Evolutionary conservation across 2,888 invertebrate species (phyloP), one percentile per base, ranked within the genome.

Genomic region (Ophraella communa): DNA sequence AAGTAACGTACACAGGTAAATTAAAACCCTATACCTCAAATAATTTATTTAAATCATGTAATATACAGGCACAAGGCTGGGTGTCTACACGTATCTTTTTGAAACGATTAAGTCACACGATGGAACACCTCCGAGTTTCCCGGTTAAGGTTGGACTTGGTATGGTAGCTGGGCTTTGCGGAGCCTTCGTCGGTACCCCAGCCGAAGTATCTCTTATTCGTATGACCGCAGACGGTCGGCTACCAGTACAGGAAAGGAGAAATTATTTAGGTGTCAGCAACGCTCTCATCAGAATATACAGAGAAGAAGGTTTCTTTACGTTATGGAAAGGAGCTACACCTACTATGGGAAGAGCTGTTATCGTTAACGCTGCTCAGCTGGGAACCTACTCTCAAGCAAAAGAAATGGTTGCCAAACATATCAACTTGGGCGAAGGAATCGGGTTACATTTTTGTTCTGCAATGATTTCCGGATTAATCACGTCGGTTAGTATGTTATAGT

Each of bases 381-480:
- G 98, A 62, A 96, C 97, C 0, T 99, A 99, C 83, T 97, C 98
- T 79, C 98, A 92, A 89, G 89, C 88, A 4, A 90, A 90, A 82
- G 87, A 91, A 77, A 78, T 87, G 30, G 84, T 94, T 30, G 75
- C 88, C 21, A 80, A 83, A 14, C 87, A 89, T 65, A 87, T 91
- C 82, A 79, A 83, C 71, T 82, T 86, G 77, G 74, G 80, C 0
- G 92, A 93, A 67, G 91, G 95, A 68, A 92, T 99, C 69, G 83
- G 89, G 70, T 86, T 95, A 52, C 98, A 99, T 84, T 98, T 99
- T 84, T 88, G 88, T 66, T 93, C 96, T 53, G 96, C 97, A 69
- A 99, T 99, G 98, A 91, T 98, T 71, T 96, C 97, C 59, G 99
- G 98, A 1, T 87, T 99, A 17, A 88, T 98, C 71, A 99, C 99